phyloP scores from a whole-genome alignment of 37 sponge, comb jelly and placozoan species.

The Diacarnus erythraeanus region DNA sequence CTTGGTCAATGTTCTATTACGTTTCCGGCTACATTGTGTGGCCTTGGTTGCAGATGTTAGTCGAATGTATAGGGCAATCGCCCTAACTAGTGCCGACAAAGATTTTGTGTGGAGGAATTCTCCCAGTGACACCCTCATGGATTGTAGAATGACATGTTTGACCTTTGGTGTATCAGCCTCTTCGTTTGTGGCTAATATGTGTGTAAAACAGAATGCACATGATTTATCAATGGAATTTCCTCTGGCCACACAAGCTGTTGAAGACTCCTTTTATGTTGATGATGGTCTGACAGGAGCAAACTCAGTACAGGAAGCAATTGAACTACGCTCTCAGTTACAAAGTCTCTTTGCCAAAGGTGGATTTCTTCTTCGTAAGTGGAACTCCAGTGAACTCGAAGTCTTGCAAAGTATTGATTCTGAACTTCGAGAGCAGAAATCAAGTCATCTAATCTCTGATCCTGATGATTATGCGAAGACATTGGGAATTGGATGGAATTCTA shows the following conservation, averaged over 20 bases:
- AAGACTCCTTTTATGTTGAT: no score
- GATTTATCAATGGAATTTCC: no score
- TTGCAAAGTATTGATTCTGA: not conserved
- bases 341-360: not conserved
- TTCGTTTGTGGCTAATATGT: no score
- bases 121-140: not conserved
- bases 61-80: not conserved
- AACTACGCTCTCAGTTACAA: not conserved
- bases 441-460: no score
- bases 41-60: not conserved
- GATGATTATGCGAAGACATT: not conserved
- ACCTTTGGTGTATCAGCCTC: not conserved
- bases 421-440: not conserved
- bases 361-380: no score
- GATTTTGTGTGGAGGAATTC: not conserved
- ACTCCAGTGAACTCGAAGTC: not conserved
- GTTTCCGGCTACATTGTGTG: no score
- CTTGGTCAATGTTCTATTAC: no score
- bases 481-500: constrained; percentile 23
- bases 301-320: no score
- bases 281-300: no score
- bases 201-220: no score
- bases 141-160: not conserved
- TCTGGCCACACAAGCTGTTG: no score
- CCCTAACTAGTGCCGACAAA: not conserved